These are phyloP conservation scores for Melanargia galathea DNA, from an alignment of 2,888 invertebrate species.

Conservation along the genomic window DNA sequence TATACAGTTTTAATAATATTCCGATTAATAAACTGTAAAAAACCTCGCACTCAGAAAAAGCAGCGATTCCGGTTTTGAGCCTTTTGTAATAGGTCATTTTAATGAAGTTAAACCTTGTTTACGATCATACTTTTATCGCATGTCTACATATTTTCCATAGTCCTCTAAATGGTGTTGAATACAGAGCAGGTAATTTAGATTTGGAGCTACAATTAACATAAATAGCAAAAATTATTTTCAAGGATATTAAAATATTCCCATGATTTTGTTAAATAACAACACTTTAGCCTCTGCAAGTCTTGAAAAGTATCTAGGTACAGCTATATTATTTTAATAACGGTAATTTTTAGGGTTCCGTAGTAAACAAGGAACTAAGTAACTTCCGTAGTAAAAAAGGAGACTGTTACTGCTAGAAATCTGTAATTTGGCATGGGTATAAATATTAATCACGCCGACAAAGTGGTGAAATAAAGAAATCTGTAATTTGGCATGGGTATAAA, in stretches of 20 bases:
- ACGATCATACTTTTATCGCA: conserved; percentile 21
- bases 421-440: no score
- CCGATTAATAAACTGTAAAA: conserved; percentile 36
- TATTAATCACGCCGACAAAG: no score
- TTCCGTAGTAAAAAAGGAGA: no score
- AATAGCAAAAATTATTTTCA: background rate
- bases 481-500: no score
- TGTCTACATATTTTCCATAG: conserved; percentile 15
- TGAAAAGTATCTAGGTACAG: background rate
- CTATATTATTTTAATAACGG: no score
- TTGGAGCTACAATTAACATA: background rate
- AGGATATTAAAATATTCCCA: conserved; percentile 2
- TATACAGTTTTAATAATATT: conserved; percentile 52
- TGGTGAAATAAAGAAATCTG: no score
- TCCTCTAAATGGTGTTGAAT: conserved; percentile 17
- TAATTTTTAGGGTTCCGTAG: no score
- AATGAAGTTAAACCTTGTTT: conserved; percentile 34
- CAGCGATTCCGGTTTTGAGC: conserved; percentile 27
- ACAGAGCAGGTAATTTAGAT: background rate
- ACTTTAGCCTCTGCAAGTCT: background rate
- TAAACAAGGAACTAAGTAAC: no score
- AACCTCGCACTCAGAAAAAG: conserved; percentile 23
- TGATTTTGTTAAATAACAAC: background rate
- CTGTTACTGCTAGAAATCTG: no score
- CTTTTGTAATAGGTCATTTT: conserved; percentile 28